phyloP scores from a whole-genome alignment of 2,888 invertebrate genomes.

The Leistus spinibarbis region DNA sequence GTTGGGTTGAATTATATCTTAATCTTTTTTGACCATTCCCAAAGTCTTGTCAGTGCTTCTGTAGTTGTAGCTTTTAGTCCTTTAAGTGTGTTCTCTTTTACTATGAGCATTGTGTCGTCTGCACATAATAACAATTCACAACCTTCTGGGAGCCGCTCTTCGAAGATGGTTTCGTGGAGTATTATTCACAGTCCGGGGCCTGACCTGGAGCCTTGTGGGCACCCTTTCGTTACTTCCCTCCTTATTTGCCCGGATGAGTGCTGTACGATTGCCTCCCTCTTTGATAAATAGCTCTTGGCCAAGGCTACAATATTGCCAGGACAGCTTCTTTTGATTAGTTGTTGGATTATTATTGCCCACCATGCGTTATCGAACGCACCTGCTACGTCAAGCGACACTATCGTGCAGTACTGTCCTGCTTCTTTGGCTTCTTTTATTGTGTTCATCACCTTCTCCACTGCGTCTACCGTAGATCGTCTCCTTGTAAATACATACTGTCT shows the following conservation, averaged over 20 bases:
- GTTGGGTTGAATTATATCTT: slow-evolving; percentile 20
- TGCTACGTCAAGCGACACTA: slow-evolving; percentile 39
- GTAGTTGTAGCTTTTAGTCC: slow-evolving; percentile 8
- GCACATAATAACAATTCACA: slow-evolving; percentile 34
- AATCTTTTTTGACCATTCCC: not conserved
- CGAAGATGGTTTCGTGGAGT: slow-evolving; percentile 26
- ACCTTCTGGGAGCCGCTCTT: not conserved
- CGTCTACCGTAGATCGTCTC: slow-evolving; percentile 21
- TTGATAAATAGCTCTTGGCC: slow-evolving; percentile 10
- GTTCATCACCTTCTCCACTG: slow-evolving; percentile 12
- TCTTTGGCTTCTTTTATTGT: slow-evolving; percentile 11
- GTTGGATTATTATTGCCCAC: slow-evolving; percentile 44
- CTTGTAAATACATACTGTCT: slow-evolving; percentile 24
- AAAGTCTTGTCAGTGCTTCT: not conserved
- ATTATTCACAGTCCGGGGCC: slow-evolving; percentile 35
- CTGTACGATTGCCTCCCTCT: not conserved
- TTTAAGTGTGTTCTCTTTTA: not conserved
- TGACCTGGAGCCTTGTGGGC: slow-evolving; percentile 37
- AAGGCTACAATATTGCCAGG: slow-evolving; percentile 37
- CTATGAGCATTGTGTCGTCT: slow-evolving; percentile 38
- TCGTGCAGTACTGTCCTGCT: slow-evolving; percentile 30
- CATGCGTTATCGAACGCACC: slow-evolving; percentile 48
- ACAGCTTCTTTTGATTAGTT: slow-evolving; percentile 36
- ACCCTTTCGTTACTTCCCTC: slow-evolving; percentile 16
- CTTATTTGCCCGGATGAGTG: not conserved